Conservation (phyloP, 2,797 vertebrate species). For the Smutsia temminckii region DNA sequence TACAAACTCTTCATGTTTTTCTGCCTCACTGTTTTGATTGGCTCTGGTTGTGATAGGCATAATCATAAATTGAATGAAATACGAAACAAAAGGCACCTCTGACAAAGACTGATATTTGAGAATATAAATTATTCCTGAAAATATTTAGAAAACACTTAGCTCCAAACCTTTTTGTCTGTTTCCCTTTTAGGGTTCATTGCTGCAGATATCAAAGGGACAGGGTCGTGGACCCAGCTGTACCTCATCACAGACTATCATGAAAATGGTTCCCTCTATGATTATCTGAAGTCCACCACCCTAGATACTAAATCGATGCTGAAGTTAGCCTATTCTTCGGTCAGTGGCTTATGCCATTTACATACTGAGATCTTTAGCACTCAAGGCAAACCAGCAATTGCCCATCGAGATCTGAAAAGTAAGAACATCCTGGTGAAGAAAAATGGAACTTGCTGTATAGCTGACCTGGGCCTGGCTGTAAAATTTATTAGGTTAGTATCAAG, state of each 20-base stretch:
- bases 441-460: slow-evolving; percentile 95
- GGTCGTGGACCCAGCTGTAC: slow-evolving; percentile 98
- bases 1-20: not conserved
- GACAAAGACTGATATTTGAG: not conserved
- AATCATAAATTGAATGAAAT: not conserved
- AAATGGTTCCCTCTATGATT: slow-evolving; percentile 96
- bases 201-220: slow-evolving; percentile 97
- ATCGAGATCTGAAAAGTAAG: slow-evolving; percentile 98
- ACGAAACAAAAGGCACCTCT: not conserved
- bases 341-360: slow-evolving; percentile 96
- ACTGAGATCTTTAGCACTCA: slow-evolving; percentile 98
- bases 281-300: slow-evolving; percentile 95
- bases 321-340: slow-evolving; percentile 93
- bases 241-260: slow-evolving; percentile 98
- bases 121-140: not conserved
- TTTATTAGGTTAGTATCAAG: slow-evolving; percentile 92
- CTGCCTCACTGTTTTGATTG: not conserved
- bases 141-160: not conserved
- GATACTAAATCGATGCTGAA: slow-evolving; percentile 93
- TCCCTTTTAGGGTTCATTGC: slow-evolving; percentile 93
- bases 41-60: not conserved
- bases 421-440: slow-evolving; percentile 98
- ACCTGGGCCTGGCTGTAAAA: slow-evolving; percentile 96
- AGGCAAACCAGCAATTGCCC: slow-evolving; percentile 97
- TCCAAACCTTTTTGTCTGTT: not conserved